These are phyloP conservation scores for Galeopterus variegatus DNA, from an alignment of 2,113 vertebrate species.

Conservation along the genomic window DNA sequence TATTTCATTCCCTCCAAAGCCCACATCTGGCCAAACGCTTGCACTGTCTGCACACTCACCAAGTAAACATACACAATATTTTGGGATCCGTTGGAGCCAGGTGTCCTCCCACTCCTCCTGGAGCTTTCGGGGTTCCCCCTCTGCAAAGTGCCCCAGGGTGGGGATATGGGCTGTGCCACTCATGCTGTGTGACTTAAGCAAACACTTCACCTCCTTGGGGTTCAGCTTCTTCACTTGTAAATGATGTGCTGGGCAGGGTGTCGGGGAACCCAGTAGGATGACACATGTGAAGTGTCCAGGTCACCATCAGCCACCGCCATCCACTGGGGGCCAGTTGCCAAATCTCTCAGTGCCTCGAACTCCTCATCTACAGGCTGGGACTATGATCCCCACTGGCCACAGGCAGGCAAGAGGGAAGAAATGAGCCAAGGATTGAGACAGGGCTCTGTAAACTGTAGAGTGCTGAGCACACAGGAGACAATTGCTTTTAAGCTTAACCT, in stretches of 20 bases:
- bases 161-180: not conserved
- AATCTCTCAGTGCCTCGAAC: not conserved
- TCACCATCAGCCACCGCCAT: not conserved
- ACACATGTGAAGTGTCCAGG: not conserved
- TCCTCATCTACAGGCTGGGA: not conserved
- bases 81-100: not conserved
- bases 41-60: not conserved
- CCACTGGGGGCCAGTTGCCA: not conserved
- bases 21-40: not conserved
- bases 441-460: not conserved
- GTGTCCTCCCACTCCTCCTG: rapidly evolving
- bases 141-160: not conserved
- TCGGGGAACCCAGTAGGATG: not conserved
- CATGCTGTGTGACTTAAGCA: not conserved
- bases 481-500: not conserved
- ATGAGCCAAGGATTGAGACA: not conserved
- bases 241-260: not conserved
- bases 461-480: not conserved
- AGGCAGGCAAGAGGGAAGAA: not conserved
- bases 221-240: not conserved
- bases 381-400: not conserved
- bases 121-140: not conserved
- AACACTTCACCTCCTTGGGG: not conserved
- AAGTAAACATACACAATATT: not conserved
- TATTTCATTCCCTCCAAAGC: not conserved